A percentile compares a stretch with the other conserved stretches of the same genome.
Conservation (phyloP, 2,888 invertebrate genomes). For the Beris morrisii region DNA sequence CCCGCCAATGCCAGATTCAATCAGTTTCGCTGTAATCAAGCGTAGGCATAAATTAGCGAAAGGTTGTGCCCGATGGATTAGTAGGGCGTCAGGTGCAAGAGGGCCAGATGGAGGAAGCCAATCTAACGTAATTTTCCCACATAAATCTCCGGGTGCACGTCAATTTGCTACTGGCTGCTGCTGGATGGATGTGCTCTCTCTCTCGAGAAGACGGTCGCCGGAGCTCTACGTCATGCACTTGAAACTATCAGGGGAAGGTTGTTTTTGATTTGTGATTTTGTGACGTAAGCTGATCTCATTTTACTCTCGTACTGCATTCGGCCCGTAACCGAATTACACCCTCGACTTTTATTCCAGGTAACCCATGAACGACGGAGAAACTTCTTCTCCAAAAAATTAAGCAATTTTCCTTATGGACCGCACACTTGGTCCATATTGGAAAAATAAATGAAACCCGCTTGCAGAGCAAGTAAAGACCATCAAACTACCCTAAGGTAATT, state of each 20-base stretch:
- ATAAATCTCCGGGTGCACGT: slow-evolving; percentile 18
- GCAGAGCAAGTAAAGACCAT: background rate
- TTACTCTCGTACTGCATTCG: slow-evolving; percentile 9
- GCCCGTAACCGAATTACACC: slow-evolving; percentile 20
- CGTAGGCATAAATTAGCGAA: no score
- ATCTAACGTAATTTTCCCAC: background rate
- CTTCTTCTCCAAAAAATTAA: no score
- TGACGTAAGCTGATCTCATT: slow-evolving; percentile 24
- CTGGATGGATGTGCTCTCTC: no score
- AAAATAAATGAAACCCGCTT: no score
- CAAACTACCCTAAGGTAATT: background rate
- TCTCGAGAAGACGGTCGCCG: no score
- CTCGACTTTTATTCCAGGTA: background rate
- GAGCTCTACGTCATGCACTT: slow-evolving; percentile 8
- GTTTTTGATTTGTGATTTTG: background rate
- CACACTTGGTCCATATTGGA: no score
- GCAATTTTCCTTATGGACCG: no score
- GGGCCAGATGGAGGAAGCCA: no score
- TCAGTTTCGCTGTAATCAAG: no score
- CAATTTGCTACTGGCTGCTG: slow-evolving; percentile 2
- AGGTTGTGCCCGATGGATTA: no score
- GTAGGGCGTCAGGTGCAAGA: no score
- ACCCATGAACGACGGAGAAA: background rate
- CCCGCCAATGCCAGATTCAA: no score
- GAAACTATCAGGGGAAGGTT: slow-evolving; percentile 27